Base-by-base conservation (phyloP, 2,888 invertebrate species). In the Chrysotoxum bicinctum region DNA sequence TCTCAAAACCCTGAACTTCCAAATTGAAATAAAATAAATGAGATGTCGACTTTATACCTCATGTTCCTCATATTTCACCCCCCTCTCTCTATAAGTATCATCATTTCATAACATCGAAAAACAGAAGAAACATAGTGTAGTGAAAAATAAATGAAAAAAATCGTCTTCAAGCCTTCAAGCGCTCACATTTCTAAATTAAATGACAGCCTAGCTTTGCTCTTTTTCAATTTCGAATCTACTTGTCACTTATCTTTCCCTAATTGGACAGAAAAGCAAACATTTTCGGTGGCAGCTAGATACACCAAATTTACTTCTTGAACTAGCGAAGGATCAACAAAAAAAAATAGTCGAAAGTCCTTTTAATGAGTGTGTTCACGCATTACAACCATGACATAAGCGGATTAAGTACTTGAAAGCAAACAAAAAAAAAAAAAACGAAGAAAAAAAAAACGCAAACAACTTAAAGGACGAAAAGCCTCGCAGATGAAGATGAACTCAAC, bases 311-410 rank as follows among this genome's bases (percentile, higher is more conserved):
- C 48, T 52, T 60, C 54, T n/a, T 60, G 45, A 19, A 58, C 62
- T 62, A 50, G 35, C 58, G 16, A 48, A 21, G 48, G 50, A 62
- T 12, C 45, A 37, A 64, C 14, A 37, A 14, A 10, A 19, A 68
- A 43, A 45, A 30, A 45, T 23, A 43, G 12, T 26, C 69, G n/a
- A 64, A 76, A 70, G 64, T 69, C 70, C 60, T 40, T 62, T 52
- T 72, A 70, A 85, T 85, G 80, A 80, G 66, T 76, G 68, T 72
- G 76, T 68, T 85, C 85, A 85, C 80, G 85, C 80, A 76, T 80
- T 85, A 85, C 72, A 80, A 75, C 85, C 81, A 73, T 85, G 85
- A 85, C 85, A 81, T 85, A 85, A 85, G 85, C 85, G 81, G 85
- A 81, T 85, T 85, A 81, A 48, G 68, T 69, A 68, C 62, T 73